Conservation (phyloP, 1,140 invertebrate genomes). For the Bombus pascuorum region DNA sequence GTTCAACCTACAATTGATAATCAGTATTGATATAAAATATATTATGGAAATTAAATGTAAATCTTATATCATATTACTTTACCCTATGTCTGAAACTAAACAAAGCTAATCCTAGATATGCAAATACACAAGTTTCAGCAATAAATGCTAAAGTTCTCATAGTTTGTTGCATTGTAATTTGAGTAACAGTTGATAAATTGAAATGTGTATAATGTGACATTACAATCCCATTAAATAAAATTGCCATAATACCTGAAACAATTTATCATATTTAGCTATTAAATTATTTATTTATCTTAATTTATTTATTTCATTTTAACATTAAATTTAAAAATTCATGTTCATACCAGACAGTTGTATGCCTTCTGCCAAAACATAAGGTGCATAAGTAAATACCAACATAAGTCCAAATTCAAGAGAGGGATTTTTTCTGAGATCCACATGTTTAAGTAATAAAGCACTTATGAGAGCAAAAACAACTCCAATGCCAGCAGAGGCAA, state of each 20-base stretch:
- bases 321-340: slow-evolving; percentile 11
- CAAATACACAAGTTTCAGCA: slow-evolving; percentile 99
- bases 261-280: slow-evolving; percentile 12
- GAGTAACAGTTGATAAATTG: slow-evolving; percentile 98
- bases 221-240: slow-evolving; percentile 98
- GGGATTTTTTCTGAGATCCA: slow-evolving; percentile 98
- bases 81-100: slow-evolving; percentile 96
- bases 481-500: slow-evolving; percentile 98
- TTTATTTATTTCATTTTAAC: neutral
- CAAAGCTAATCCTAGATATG: slow-evolving; percentile 98
- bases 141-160: slow-evolving; percentile 99
- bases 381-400: slow-evolving; percentile 98
- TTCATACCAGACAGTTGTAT: slow-evolving; percentile 94
- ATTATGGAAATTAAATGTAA: slow-evolving; percentile 11
- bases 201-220: slow-evolving; percentile 99
- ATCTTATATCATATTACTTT: slow-evolving; percentile 42
- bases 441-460: slow-evolving; percentile 96
- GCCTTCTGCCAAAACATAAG: slow-evolving; percentile 98
- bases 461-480: slow-evolving; percentile 96
- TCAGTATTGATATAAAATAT: slow-evolving; percentile 3
- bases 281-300: neutral
- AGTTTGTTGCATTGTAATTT: slow-evolving; percentile 99
- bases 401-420: slow-evolving; percentile 99
- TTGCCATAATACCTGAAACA: slow-evolving; percentile 98
- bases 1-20: slow-evolving; percentile 83